These are phyloP conservation scores for Maniola jurtina DNA, from an alignment of 1,140 invertebrate genomes.

Conservation along the genomic window DNA sequence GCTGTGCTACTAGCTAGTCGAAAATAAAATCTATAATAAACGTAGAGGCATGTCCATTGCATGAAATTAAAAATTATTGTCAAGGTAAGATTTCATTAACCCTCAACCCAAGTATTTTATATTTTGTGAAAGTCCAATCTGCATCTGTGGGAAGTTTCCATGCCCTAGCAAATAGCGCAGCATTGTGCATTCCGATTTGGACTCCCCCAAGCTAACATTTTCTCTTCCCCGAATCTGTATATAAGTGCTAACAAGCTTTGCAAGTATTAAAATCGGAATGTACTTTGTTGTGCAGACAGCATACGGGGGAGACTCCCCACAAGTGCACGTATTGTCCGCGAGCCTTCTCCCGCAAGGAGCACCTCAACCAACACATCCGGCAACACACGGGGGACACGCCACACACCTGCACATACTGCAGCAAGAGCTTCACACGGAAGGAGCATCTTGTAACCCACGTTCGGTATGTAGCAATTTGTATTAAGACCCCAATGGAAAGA, in stretches of 20 bases:
- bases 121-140: conserved; percentile 15
- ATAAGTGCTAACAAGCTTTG: conserved; percentile 14
- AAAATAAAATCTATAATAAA: conserved; percentile 1
- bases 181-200: conserved; percentile 76
- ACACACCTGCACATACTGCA: conserved; percentile 90
- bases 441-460: conserved; percentile 89
- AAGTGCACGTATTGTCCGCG: conserved; percentile 93
- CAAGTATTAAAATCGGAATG: conserved; percentile 78
- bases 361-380: conserved; percentile 82
- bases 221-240: background rate
- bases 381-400: conserved; percentile 88
- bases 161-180: conserved; percentile 54
- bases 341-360: conserved; percentile 91
- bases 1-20: conserved; percentile 51
- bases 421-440: conserved; percentile 91
- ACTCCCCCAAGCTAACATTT: conserved; percentile 27
- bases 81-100: conserved; percentile 2
- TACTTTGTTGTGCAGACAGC: conserved; percentile 84
- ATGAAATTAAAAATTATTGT: background rate
- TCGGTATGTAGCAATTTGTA: conserved; percentile 48
- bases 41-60: conserved; percentile 1
- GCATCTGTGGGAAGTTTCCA: conserved; percentile 65
- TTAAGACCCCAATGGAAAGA: conserved; percentile 88
- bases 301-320: conserved; percentile 92
- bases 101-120: background rate